phyloP scores from a whole-genome alignment of 2,113 vertebrate species.

The Passer domesticus region DNA sequence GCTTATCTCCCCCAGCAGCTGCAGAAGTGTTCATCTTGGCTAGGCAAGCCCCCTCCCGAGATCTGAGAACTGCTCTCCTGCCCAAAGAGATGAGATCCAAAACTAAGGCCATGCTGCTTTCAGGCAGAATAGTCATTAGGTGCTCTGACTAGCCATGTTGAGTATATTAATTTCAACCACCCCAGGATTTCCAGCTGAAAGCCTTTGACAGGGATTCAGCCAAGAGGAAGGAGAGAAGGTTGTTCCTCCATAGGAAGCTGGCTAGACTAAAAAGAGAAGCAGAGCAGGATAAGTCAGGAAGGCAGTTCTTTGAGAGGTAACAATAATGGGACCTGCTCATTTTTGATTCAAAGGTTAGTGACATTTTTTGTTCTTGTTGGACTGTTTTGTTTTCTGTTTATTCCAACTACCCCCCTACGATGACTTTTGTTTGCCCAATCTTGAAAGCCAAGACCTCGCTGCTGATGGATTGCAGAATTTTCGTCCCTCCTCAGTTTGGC shows the following conservation, averaged over 20 bases:
- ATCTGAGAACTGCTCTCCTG: neutral
- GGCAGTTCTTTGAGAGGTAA: neutral
- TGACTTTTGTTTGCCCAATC: neutral
- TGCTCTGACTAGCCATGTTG: neutral
- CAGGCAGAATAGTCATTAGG: neutral
- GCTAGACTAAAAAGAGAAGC: neutral
- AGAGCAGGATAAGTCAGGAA: neutral
- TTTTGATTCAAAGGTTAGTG: neutral
- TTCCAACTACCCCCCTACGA: accelerated
- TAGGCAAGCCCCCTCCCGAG: neutral
- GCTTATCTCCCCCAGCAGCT: slow-evolving; percentile 35
- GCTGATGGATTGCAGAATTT: neutral
- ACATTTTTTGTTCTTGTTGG: neutral
- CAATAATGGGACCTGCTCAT: neutral
- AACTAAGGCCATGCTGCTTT: neutral
- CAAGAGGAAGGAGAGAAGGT: slow-evolving; percentile 7
- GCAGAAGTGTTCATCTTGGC: neutral
- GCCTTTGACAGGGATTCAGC: neutral
- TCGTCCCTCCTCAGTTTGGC: neutral
- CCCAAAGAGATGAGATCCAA: neutral
- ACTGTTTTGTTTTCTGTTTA: neutral
- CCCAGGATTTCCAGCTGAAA: slow-evolving; percentile 15
- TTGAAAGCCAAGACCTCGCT: neutral
- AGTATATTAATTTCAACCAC: neutral
- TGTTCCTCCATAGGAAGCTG: neutral